Conservation (phyloP, 2,888 invertebrate genomes). For the Caenorhabditis sp. region DNA sequence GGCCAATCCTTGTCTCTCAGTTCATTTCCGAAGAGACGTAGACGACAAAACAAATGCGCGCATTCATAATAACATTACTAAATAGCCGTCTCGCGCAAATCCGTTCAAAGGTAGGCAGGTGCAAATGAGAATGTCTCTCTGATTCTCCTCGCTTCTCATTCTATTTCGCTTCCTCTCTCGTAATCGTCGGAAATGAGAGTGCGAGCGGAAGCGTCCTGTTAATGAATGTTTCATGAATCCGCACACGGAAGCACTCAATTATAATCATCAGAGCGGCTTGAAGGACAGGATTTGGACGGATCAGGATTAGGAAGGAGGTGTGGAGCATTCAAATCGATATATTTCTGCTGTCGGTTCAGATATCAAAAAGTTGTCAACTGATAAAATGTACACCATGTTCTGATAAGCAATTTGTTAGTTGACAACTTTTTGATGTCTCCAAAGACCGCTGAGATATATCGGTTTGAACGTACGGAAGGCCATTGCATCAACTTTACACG, state of each 20-base stretch:
- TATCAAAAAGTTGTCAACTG: too few relatives aligned
- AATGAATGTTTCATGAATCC: slow-evolving; percentile 42
- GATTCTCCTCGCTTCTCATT: neutral
- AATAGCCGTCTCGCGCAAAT: slow-evolving; percentile 5
- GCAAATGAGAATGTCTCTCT: slow-evolving; percentile 14
- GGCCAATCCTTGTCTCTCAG: slow-evolving; percentile 17
- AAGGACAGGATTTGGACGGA: too few relatives aligned
- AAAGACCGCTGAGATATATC: too few relatives aligned
- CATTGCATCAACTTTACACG: too few relatives aligned
- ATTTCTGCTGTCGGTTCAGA: too few relatives aligned
- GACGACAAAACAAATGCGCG: slow-evolving; percentile 24
- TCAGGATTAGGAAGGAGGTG: too few relatives aligned
- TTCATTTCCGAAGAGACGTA: slow-evolving; percentile 29
- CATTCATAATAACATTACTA: too few relatives aligned
- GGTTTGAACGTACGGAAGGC: too few relatives aligned
- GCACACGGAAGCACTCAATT: slow-evolving; percentile 18
- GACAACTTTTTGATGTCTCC: too few relatives aligned
- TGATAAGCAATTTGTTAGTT: neutral
- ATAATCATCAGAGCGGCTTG: slow-evolving; percentile 34
- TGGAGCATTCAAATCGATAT: too few relatives aligned
- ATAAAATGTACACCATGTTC: too few relatives aligned
- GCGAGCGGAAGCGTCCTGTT: slow-evolving; percentile 13
- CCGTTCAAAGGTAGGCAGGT: slow-evolving; percentile 3
- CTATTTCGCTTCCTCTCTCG: slow-evolving; percentile 12
- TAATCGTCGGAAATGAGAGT: slow-evolving; percentile 27